Conservation (phyloP, 2,888 invertebrate species). For the Pandemis heparana region DNA sequence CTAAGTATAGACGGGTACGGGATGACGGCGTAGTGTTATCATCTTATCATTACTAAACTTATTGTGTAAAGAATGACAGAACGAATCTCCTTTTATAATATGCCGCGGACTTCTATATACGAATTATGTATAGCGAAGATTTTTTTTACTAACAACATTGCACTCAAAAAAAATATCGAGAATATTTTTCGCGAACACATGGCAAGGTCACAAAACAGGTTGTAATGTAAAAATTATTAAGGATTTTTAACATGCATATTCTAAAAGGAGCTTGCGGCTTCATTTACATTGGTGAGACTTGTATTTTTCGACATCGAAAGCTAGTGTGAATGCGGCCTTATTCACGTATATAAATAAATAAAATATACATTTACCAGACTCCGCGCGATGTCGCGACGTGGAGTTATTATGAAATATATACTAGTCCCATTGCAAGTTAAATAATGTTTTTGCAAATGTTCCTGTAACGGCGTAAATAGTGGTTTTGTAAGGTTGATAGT, state of each 20-base stretch:
- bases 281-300: slow-evolving; percentile 77
- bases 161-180: slow-evolving; percentile 43
- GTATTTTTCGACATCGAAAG: slow-evolving; percentile 74
- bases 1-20: slow-evolving; percentile 75
- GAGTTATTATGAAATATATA: slow-evolving; percentile 70
- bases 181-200: slow-evolving; percentile 44
- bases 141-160: slow-evolving; percentile 44
- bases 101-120: slow-evolving; percentile 51
- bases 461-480: slow-evolving; percentile 82
- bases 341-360: slow-evolving; percentile 59
- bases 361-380: slow-evolving; percentile 60
- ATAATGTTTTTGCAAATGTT: slow-evolving; percentile 81
- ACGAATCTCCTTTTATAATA: slow-evolving; percentile 73
- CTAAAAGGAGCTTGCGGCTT: slow-evolving; percentile 74
- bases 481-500: slow-evolving; percentile 74
- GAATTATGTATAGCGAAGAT: slow-evolving; percentile 46
- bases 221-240: slow-evolving; percentile 46
- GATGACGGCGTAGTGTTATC: slow-evolving; percentile 56
- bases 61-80: slow-evolving; percentile 49
- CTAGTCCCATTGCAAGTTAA: slow-evolving; percentile 84
- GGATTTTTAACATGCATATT: slow-evolving; percentile 59
- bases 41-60: slow-evolving; percentile 43
- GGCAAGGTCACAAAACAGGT: slow-evolving; percentile 70
- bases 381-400: slow-evolving; percentile 63
- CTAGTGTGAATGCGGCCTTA: slow-evolving; percentile 81